Evolutionary conservation across 2,113 vertebrate genomes (phyloP), one percentile per base, ranked within the genome.

Genomic region (Puma concolor): DNA sequence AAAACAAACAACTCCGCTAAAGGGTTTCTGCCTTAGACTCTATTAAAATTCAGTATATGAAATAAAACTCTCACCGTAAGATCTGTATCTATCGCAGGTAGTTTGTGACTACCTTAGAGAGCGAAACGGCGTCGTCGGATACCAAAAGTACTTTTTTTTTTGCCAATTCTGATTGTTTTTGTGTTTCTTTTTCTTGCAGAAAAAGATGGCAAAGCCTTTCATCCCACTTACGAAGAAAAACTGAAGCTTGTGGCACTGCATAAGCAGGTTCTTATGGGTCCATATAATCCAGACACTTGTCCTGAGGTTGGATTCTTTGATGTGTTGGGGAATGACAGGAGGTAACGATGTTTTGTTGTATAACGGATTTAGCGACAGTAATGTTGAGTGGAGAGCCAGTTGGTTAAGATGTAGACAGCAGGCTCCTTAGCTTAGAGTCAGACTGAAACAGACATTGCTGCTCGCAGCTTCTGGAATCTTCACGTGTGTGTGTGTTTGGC

Each of bases 301-400:
- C 99, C 99, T 25, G 99, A 99, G 98, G 99, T 99, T 79, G 99
- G 99, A 98, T 99, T 99, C 99, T 99, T 99, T 98, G 99, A 99
- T 97, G 99, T 99, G 84, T 98, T 99, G 98, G 99, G 99, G 54
- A 99, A 99, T 84, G 99, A 99, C 96, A 99, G 99, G 98, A 99
- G 99, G 99, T 99, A 99, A 99, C 29, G 66, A 92, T 98, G 50
- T 57, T 95, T 94, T 88, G 4, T 80, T 87, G 31, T 95, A 33
- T 98, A 88, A 12, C 89, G 87, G 80, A 48, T 88, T 94, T 87
- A 97, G 74, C 92, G 72, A 80, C 57, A 86, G 50, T 74, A 38
- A 10, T 50, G 36, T 54, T 94, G 60, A 74, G 33, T 83, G 4
- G 63, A 38, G 8, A 76, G 29, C 77, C 7, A 50, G 23, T 90